A percentile compares a stretch with the other conserved stretches of the same genome.
phyloP scores from a whole-genome alignment of 2,888 invertebrate species.

The Eupithecia subfuscata region DNA sequence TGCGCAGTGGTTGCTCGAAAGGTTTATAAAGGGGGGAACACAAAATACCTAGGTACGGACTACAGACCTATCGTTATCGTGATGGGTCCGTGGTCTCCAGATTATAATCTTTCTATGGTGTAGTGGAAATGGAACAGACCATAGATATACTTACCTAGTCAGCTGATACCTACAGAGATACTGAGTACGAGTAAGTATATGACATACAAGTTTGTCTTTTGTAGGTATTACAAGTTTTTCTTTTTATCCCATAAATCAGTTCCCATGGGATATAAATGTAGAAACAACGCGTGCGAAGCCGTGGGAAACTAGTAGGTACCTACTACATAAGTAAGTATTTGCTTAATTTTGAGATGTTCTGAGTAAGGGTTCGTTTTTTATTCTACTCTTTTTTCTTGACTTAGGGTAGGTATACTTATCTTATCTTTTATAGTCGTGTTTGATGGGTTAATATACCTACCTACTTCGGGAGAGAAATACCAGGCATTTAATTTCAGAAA shows the following conservation, averaged over 20 bases:
- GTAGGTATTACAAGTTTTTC: no score
- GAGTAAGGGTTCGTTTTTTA: no score
- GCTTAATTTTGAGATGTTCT: no score
- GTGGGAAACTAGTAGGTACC: no score
- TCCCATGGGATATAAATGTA: no score
- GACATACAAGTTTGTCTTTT: no score
- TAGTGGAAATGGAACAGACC: no score
- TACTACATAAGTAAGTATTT: no score
- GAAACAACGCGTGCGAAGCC: no score
- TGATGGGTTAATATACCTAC: background rate
- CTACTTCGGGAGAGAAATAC: background rate
- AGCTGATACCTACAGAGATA: background rate
- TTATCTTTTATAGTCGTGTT: background rate
- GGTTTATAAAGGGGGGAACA: constrained; percentile 15
- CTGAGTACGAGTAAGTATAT: no score
- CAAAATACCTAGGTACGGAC: constrained; percentile 11
- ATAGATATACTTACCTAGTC: background rate
- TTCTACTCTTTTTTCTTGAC: no score
- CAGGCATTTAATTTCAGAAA: constrained; percentile 12
- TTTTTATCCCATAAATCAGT: no score
- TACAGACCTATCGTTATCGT: background rate
- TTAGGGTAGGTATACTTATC: background rate
- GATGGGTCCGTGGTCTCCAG: background rate
- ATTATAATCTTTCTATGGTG: background rate
- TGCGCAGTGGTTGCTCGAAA: background rate